Conservation (phyloP, 2,113 vertebrate species). For the Isichthys henryi region DNA sequence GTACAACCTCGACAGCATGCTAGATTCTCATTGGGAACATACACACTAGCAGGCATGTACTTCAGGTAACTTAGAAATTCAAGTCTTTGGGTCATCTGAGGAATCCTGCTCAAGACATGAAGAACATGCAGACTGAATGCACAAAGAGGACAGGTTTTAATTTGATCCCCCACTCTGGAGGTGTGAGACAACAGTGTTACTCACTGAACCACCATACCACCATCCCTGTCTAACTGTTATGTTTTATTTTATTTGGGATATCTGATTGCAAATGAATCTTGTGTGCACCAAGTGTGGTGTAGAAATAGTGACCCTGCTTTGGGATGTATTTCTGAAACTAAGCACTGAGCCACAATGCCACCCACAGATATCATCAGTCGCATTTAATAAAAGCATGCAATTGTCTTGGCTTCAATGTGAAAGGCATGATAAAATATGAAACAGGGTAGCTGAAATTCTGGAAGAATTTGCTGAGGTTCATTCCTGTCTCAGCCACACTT, state of each 20-base stretch:
- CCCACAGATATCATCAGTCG: not conserved
- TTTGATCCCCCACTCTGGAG: not conserved
- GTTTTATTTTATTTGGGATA: not conserved
- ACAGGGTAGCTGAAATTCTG: not conserved
- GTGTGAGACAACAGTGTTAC: not conserved
- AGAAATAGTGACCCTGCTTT: not conserved
- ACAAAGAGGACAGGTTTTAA: not conserved
- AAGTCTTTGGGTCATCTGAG: not conserved
- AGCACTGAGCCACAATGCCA: not conserved
- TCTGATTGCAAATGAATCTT: not conserved
- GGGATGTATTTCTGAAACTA: not conserved
- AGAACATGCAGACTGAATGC: not conserved
- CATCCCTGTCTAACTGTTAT: not conserved
- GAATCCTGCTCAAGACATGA: not conserved
- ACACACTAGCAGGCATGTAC: not conserved
- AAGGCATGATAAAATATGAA: not conserved
- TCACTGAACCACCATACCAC: not conserved
- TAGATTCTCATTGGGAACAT: not conserved
- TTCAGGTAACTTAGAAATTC: not conserved
- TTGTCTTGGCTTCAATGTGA: not conserved
- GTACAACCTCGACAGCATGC: not conserved
- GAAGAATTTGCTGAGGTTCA: not conserved
- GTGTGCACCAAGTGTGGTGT: not conserved
- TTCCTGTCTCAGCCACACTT: not conserved
- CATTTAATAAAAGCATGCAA: not conserved